phyloP scores from a whole-genome alignment of 2,888 invertebrate species.

The Nowickia ferox region DNA sequence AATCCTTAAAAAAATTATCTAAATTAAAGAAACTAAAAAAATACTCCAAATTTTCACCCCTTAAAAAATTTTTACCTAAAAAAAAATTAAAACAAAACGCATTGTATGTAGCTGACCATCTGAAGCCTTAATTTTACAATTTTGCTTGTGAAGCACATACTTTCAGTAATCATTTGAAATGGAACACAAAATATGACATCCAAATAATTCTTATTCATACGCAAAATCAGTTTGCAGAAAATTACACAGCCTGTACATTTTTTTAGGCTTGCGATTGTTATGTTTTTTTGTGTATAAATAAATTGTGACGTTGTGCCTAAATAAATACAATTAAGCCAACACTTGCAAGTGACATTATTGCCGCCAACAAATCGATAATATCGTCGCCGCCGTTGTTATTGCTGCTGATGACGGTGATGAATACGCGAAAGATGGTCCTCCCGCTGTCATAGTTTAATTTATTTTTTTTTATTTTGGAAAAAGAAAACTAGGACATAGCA shows the following conservation, averaged over 20 bases:
- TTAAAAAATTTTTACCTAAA: neutral
- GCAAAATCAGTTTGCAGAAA: neutral
- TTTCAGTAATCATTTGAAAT: conserved; percentile 23
- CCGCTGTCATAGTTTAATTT: conserved; percentile 78
- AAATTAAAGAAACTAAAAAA: conserved; percentile 12
- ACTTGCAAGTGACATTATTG: conserved; percentile 74
- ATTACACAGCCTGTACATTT: neutral
- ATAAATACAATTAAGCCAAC: conserved; percentile 62
- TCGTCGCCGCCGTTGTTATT: conserved; percentile 51
- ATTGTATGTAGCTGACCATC: conserved; percentile 9
- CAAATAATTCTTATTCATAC: conserved; percentile 6
- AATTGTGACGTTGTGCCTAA: conserved; percentile 11
- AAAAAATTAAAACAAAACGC: neutral
- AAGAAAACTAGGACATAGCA: conserved; percentile 68
- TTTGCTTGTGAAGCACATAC: conserved; percentile 55
- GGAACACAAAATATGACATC: conserved; percentile 29
- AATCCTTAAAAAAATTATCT: conserved; percentile 36
- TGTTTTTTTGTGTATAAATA: neutral
- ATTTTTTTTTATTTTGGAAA: conserved; percentile 16
- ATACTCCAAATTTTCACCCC: conserved; percentile 23
- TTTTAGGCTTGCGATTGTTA: conserved; percentile 29
- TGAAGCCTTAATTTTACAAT: conserved; percentile 59
- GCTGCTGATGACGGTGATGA: conserved; percentile 52
- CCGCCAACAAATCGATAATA: conserved; percentile 66
- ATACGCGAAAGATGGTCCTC: conserved; percentile 63